Evolutionary conservation across 1,140 invertebrate genomes (phyloP).

Genomic region (Heliothis virescens): DNA sequence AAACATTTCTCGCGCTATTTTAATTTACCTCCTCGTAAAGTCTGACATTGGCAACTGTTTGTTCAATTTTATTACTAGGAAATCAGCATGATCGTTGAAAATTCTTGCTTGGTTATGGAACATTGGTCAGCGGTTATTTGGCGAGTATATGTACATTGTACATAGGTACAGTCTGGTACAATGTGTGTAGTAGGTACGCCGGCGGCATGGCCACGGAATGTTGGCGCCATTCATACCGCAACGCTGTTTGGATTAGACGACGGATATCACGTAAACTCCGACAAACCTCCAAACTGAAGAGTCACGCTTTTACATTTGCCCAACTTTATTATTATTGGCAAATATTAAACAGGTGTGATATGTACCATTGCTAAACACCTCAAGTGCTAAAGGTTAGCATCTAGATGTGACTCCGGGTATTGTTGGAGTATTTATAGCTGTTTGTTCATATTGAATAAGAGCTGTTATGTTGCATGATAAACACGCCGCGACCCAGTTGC

Average conservation of each 20-base stretch:
- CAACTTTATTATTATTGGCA: slow-evolving; percentile 56
- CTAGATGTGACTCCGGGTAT: slow-evolving; percentile 32
- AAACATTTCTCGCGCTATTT: slow-evolving; percentile 56
- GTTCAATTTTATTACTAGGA: slow-evolving; percentile 80
- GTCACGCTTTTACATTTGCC: slow-evolving; percentile 69
- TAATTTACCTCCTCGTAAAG: slow-evolving; percentile 73
- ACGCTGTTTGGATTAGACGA: slow-evolving; percentile 65
- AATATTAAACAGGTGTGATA: slow-evolving; percentile 50
- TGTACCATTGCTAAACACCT: slow-evolving; percentile 17
- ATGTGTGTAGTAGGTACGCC: neutral
- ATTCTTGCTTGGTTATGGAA: slow-evolving; percentile 67
- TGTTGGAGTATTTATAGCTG: slow-evolving; percentile 23
- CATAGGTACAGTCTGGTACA: neutral
- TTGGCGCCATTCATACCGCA: slow-evolving; percentile 71
- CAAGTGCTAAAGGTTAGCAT: slow-evolving; percentile 29
- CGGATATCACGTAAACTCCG: slow-evolving; percentile 66
- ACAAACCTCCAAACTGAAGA: slow-evolving; percentile 67
- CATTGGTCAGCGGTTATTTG: slow-evolving; percentile 64
- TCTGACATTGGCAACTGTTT: slow-evolving; percentile 81
- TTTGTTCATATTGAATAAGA: slow-evolving; percentile 62
- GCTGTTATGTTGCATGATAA: slow-evolving; percentile 73
- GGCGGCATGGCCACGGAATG: slow-evolving; percentile 56
- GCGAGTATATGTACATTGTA: slow-evolving; percentile 14
- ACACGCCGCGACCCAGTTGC: slow-evolving; percentile 75
- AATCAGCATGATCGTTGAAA: slow-evolving; percentile 70